These are phyloP conservation scores for Gavialis gangeticus DNA, from an alignment of 2,113 vertebrate species.

Conservation along the genomic window DNA sequence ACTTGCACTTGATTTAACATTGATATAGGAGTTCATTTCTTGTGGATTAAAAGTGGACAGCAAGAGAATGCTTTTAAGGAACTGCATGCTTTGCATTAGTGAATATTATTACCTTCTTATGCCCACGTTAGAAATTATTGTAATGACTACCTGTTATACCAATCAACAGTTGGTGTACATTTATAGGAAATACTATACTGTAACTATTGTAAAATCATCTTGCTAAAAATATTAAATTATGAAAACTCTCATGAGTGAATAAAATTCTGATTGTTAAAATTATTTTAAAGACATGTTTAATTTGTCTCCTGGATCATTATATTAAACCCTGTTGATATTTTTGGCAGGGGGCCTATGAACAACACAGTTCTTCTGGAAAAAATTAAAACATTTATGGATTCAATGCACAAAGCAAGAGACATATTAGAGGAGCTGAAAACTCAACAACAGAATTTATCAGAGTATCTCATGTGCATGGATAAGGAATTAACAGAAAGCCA, in stretches of 20 bases:
- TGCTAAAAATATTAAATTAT: not conserved
- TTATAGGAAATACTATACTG: not conserved
- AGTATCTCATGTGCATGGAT: conserved; percentile 79
- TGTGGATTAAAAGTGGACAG: not conserved
- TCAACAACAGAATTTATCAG: conserved; percentile 73
- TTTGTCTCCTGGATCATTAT: not conserved
- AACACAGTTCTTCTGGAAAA: conserved; percentile 81
- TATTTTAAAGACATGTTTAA: not conserved
- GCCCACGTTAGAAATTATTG: not conserved
- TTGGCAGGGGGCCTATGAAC: conserved; percentile 80
- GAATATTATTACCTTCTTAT: not conserved
- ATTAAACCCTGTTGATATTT: not conserved
- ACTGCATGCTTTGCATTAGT: not conserved
- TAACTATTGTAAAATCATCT: not conserved
- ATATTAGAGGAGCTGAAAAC: conserved; percentile 80
- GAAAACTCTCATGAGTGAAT: not conserved
- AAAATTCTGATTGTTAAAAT: not conserved
- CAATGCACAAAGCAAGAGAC: conserved; percentile 78
- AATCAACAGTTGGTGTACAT: not conserved
- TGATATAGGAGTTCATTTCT: not conserved
- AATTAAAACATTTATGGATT: conserved; percentile 78
- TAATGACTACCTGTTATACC: not conserved
- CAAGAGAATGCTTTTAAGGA: not conserved
- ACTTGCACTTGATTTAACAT: not conserved
- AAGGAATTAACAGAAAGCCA: conserved; percentile 76